phyloP scores from a whole-genome alignment of 2,113 vertebrate genomes.

The Pedionomus torquatus region DNA sequence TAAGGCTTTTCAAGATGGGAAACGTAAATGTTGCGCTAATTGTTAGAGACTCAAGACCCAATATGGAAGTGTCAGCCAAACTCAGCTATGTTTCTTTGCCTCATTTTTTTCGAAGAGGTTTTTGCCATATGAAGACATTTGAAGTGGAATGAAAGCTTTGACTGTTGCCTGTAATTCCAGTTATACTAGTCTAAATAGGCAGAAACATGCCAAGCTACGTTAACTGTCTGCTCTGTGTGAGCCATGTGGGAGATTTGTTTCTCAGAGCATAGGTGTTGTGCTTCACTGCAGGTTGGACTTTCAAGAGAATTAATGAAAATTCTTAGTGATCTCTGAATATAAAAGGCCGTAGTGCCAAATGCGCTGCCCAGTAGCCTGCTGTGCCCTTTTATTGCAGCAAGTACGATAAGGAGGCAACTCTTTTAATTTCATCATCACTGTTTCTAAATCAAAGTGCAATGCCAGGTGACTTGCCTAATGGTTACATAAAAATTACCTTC shows the following conservation, averaged over 20 bases:
- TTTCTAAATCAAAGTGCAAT: not conserved
- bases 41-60: not conserved
- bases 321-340: not conserved
- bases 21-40: not conserved
- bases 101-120: not conserved
- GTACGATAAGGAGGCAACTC: not conserved
- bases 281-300: not conserved
- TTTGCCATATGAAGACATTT: not conserved
- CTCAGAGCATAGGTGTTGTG: not conserved
- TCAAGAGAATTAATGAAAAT: not conserved
- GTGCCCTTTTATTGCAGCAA: not conserved
- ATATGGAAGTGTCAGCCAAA: not conserved
- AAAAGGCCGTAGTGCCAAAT: not conserved
- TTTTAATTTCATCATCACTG: not conserved
- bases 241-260: not conserved
- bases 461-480: not conserved
- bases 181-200: not conserved
- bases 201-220: not conserved
- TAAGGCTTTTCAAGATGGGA: not conserved
- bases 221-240: not conserved
- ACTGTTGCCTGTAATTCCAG: not conserved
- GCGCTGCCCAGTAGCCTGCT: not conserved
- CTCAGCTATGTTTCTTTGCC: not conserved
- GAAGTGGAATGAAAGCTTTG: not conserved
- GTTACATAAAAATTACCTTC: not conserved